These are phyloP conservation scores for Elgonia sp. DNA, from an alignment of 2,888 invertebrate species.

Conservation along the genomic window DNA sequence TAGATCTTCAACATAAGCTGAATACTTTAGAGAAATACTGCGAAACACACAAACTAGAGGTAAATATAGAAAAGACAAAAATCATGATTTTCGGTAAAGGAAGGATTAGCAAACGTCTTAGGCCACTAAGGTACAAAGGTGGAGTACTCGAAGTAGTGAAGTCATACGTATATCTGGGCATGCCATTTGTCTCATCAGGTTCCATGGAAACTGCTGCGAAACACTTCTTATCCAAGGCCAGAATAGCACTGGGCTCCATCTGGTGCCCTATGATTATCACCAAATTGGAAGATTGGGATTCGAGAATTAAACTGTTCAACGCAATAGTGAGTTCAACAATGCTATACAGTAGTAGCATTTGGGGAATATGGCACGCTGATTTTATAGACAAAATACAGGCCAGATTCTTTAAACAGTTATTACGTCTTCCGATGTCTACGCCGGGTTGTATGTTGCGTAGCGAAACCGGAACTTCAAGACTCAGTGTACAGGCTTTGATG, in stretches of 20 bases:
- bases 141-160: not conserved
- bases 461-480: not conserved
- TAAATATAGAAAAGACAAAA: not conserved
- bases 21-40: too few relatives aligned
- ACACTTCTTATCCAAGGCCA: not conserved
- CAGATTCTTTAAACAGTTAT: not conserved
- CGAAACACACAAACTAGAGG: too few relatives aligned
- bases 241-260: not conserved
- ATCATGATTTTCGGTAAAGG: not conserved
- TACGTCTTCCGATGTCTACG: not conserved
- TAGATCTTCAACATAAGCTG: too few relatives aligned
- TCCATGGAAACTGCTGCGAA: not conserved
- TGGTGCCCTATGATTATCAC: not conserved
- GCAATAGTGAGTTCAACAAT: not conserved
- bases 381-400: not conserved
- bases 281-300: not conserved
- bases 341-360: not conserved
- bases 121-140: not conserved
- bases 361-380: not conserved
- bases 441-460: not conserved
- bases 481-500: not conserved
- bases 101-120: not conserved
- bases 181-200: not conserved
- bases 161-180: not conserved
- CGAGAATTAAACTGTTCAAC: not conserved